Evolutionary conservation across 2,797 vertebrate species (phyloP).

Genomic region (Sylvilagus floridanus): DNA sequence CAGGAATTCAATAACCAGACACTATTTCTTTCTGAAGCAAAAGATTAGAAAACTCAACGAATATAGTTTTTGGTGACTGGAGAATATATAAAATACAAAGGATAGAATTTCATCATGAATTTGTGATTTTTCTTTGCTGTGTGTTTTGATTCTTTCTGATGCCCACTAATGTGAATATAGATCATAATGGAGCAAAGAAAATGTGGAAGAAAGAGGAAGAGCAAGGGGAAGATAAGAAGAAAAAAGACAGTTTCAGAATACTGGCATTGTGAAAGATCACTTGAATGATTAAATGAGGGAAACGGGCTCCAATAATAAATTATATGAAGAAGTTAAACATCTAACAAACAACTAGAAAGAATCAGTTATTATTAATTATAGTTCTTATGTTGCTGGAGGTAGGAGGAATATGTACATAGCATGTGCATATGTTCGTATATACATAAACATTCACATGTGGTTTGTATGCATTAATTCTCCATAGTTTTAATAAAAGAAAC

Average conservation of each 20-base stretch:
- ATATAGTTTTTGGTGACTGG: slow-evolving; percentile 32
- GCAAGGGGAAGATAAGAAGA: not conserved
- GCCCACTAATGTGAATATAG: slow-evolving; percentile 55
- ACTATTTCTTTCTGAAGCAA: slow-evolving; percentile 50
- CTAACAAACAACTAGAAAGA: not conserved
- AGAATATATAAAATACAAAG: not conserved
- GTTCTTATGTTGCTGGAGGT: not conserved
- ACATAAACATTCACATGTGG: not conserved
- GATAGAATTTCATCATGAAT: slow-evolving; percentile 68
- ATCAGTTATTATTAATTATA: not conserved
- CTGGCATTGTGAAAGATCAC: not conserved
- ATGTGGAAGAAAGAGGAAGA: not conserved
- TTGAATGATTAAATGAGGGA: not conserved
- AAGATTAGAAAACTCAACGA: slow-evolving; percentile 69
- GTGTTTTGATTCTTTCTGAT: slow-evolving; percentile 56
- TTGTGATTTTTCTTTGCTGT: slow-evolving; percentile 72
- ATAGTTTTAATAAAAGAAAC: not conserved
- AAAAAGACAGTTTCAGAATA: not conserved
- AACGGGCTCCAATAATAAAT: not conserved
- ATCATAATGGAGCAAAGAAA: slow-evolving; percentile 22
- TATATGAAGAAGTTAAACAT: not conserved
- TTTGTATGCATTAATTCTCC: not conserved
- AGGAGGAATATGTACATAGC: not conserved
- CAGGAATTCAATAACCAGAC: slow-evolving; percentile 42
- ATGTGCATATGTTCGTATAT: not conserved